These are phyloP conservation scores for Pseudochirops corinnae DNA, from an alignment of 2,797 vertebrate genomes.

Conservation along the genomic window DNA sequence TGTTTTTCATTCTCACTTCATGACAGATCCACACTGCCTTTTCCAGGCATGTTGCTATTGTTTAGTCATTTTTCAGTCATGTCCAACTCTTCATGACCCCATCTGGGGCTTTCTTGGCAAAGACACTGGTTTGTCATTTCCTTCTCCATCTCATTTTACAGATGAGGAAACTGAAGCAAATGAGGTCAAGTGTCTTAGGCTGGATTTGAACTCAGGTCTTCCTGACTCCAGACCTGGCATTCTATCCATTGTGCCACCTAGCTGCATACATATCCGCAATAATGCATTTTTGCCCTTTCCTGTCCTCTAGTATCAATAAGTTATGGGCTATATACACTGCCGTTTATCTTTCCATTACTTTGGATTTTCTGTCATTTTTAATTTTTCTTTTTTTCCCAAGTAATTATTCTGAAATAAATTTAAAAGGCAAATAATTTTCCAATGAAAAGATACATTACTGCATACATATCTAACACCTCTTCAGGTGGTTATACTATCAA, in stretches of 20 bases:
- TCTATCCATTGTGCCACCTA: background rate
- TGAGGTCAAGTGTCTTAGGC: background rate
- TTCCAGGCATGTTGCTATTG: background rate
- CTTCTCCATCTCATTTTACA: background rate
- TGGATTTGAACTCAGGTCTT: background rate
- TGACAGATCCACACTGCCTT: background rate
- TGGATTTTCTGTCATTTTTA: background rate
- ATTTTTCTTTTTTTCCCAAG: background rate
- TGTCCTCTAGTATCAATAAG: background rate
- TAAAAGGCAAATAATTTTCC: background rate
- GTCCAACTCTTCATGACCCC: background rate
- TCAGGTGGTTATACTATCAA: background rate
- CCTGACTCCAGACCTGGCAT: background rate
- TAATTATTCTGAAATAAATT: constrained; percentile 3
- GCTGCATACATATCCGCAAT: background rate
- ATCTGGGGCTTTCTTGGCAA: background rate
- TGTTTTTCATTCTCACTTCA: background rate
- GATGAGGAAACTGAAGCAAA: background rate
- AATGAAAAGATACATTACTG: background rate
- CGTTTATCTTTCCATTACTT: background rate
- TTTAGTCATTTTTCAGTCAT: background rate
- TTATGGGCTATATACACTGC: background rate
- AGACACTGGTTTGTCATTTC: background rate
- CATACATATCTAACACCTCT: background rate
- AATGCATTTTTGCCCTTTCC: background rate